Evolutionary conservation across 2,888 invertebrate genomes (phyloP).

Genomic region (Dorcus hopei): DNA sequence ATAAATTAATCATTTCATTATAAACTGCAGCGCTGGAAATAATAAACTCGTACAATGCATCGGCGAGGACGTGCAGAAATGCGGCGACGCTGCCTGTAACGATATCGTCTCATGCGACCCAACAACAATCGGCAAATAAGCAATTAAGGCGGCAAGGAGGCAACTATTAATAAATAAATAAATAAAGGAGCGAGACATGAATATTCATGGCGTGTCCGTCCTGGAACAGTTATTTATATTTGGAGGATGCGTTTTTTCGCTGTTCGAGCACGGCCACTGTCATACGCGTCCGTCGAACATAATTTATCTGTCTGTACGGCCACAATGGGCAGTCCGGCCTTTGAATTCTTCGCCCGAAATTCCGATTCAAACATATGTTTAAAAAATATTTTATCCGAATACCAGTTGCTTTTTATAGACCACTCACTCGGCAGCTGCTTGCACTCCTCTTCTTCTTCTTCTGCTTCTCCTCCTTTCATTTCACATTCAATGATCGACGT

Average conservation of each 20-base stretch:
- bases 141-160: slow-evolving; percentile 29
- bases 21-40: slow-evolving; percentile 15
- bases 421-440: slow-evolving; percentile 32
- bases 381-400: slow-evolving; percentile 51
- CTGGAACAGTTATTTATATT: slow-evolving; percentile 44
- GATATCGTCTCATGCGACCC: slow-evolving; percentile 23
- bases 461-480: not conserved
- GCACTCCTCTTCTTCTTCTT: not conserved
- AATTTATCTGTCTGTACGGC: slow-evolving; percentile 51
- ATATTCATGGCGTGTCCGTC: slow-evolving; percentile 21
- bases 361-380: slow-evolving; percentile 50
- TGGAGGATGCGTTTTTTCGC: slow-evolving; percentile 30
- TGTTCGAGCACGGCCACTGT: slow-evolving; percentile 40
- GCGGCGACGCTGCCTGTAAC: slow-evolving; percentile 21
- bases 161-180: slow-evolving; percentile 23
- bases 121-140: slow-evolving; percentile 25
- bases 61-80: slow-evolving; percentile 25
- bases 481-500: not conserved
- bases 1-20: slow-evolving; percentile 30
- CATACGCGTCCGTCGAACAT: slow-evolving; percentile 50
- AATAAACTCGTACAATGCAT: slow-evolving; percentile 15
- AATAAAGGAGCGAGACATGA: slow-evolving; percentile 22
- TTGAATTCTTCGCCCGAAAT: slow-evolving; percentile 48
- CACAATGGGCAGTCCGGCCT: slow-evolving; percentile 48
- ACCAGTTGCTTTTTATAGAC: slow-evolving; percentile 42